phyloP scores from a whole-genome alignment of 2,797 vertebrate genomes.

The Halcyon chelicuti region DNA sequence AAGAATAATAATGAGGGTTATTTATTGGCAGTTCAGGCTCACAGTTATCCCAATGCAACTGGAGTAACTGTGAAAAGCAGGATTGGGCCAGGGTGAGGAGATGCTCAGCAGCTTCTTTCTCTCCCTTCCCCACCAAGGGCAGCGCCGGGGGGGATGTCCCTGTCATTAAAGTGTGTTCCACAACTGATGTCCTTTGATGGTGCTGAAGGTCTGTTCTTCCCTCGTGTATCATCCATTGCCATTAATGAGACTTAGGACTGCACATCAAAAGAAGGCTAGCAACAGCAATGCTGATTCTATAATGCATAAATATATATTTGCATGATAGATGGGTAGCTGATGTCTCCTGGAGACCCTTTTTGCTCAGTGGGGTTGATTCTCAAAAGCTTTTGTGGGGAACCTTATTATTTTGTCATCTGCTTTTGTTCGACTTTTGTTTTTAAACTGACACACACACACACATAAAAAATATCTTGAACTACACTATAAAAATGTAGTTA shows the following conservation, averaged over 20 bases:
- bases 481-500: not conserved
- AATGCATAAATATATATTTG: not conserved
- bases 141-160: not conserved
- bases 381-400: not conserved
- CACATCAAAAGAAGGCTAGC: not conserved
- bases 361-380: not conserved
- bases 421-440: not conserved
- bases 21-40: not conserved
- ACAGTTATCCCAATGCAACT: accelerated
- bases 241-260: not conserved
- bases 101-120: not conserved
- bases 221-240: not conserved
- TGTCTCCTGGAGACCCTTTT: not conserved
- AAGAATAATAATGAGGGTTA: accelerated
- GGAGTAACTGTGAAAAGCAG: not conserved
- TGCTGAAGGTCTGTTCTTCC: not conserved
- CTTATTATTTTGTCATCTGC: not conserved
- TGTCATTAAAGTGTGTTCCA: accelerated
- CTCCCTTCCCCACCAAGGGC: not conserved
- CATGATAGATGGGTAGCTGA: not conserved
- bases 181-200: not conserved
- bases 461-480: not conserved
- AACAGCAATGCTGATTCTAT: not conserved
- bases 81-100: not conserved
- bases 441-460: not conserved